A percentile compares a stretch with the other conserved stretches of the same genome.
Evolutionary conservation across 2,888 invertebrate species (phyloP).

Genomic region (Petrolisthes manimaculis): DNA sequence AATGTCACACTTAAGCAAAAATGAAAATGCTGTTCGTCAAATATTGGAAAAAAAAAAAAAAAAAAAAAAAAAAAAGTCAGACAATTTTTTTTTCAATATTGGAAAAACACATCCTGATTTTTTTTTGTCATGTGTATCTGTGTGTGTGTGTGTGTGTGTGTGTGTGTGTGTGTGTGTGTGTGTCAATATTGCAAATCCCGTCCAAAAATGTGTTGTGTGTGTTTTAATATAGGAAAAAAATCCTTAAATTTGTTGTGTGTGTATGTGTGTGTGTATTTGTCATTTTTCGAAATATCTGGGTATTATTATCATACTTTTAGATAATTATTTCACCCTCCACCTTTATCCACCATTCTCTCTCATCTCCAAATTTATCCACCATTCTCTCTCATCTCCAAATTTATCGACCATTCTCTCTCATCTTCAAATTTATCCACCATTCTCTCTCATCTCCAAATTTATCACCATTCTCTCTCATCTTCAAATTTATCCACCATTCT

Average conservation of each 20-base stretch:
- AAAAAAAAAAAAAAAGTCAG: neutral
- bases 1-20: neutral
- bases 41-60: neutral
- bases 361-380: no score
- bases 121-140: no score
- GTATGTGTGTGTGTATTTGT: no score
- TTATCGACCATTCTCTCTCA: neutral
- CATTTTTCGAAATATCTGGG: no score
- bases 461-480: neutral
- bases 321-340: no score
- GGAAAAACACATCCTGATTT: neutral
- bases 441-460: neutral
- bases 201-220: no score
- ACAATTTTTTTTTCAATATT: no score
- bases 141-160: neutral
- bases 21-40: neutral
- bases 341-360: no score
- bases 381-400: no score
- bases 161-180: neutral
- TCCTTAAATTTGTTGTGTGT: no score
- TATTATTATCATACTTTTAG: no score
- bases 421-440: neutral
- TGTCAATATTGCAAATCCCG: neutral
- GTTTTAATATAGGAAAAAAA: no score
- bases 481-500: neutral